Conservation (phyloP, 2,113 vertebrate genomes). For the Tetraodon nigroviridis region DNA sequence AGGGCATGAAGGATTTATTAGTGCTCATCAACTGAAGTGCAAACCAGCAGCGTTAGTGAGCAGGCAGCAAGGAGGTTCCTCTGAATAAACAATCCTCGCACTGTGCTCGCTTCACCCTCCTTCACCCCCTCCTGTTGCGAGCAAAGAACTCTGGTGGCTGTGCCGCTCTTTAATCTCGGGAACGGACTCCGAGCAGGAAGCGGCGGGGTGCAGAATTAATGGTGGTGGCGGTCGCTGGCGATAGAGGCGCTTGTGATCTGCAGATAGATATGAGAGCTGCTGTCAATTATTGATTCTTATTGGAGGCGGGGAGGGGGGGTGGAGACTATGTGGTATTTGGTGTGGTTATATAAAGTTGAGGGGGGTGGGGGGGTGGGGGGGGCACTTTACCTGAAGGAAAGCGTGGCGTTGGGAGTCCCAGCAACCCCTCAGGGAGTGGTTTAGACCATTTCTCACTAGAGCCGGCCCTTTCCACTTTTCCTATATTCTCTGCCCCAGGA, state of each 20-base stretch:
- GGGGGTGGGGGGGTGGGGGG: too few species aligned
- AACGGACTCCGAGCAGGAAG: conserved; percentile 39
- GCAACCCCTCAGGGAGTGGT: conserved; percentile 49
- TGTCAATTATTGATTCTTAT: conserved; percentile 50
- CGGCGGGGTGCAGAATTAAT: conserved; percentile 52
- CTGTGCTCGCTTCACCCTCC: conserved; percentile 14
- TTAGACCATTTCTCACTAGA: conserved; percentile 62
- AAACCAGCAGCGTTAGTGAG: conserved; percentile 36
- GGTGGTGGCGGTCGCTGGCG: conserved; percentile 34
- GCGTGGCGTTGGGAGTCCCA: conserved; percentile 36
- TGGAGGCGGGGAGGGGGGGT: too few species aligned
- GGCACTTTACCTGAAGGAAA: too few species aligned
- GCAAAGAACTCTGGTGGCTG: conserved; percentile 44
- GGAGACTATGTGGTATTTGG: too few species aligned
- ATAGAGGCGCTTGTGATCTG: conserved; percentile 31
- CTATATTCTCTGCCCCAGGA: conserved; percentile 60
- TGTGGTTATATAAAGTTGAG: conserved; percentile 5
- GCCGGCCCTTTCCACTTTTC: conserved; percentile 53
- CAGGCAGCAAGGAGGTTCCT: conserved; percentile 37
- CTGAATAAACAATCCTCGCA: conserved; percentile 51
- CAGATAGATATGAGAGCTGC: conserved; percentile 32
- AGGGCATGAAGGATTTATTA: conserved; percentile 6
- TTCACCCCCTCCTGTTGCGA: conserved; percentile 32
- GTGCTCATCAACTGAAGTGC: conserved; percentile 16
- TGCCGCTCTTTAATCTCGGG: conserved; percentile 52